Evolutionary conservation across 2,113 vertebrate species (phyloP), one percentile per base, ranked within the genome.

Genomic region (Zeus faber): DNA sequence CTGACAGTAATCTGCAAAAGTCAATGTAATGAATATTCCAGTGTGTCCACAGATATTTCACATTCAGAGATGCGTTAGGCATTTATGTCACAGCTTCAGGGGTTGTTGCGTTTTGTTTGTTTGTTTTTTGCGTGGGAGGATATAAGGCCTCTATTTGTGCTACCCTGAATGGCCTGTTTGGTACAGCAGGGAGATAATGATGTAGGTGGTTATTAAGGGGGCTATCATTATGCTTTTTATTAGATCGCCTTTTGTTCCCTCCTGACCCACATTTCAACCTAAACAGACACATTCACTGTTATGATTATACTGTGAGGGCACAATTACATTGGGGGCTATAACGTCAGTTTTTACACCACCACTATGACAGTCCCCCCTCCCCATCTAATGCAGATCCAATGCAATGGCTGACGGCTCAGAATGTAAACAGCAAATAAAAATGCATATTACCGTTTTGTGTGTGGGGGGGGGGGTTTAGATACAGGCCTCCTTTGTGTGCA

Each of bases 191-290:
- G 16, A 27, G 6, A 29, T 18, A 4, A 6, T 23, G 18, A 23
- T 52, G 49, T 9, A 39, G 31, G 33, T 37, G 31, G 31, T 52
- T 21, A 6, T 39, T 21, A 37, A 27, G 31, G 31, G 20, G 49
- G 49, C 18, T 13, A 10, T 10, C 44, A 20, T 23, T 51, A 20
- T 22, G 6, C 1, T 33, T 37, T 51, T 14, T 37, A 37, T 16
- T 51, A 37, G 29, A 37, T 18, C 9, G 17, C 3, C 29, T 37
- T 47, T 51, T 51, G 49, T 35, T 51, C 49, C 16, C 1, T 35
- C 22, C 44, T 47, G 44, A 47, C 44, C 44, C 14, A 25, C 5
- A 22, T 44, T 51, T 5, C 7, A 7, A 35, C 10, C 20, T 17
- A 31, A 13, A 49, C 47, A 49, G 16, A 29, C 13, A 6, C 26